phyloP scores from a whole-genome alignment of 2,797 vertebrate genomes.

The Balearica regulorum region DNA sequence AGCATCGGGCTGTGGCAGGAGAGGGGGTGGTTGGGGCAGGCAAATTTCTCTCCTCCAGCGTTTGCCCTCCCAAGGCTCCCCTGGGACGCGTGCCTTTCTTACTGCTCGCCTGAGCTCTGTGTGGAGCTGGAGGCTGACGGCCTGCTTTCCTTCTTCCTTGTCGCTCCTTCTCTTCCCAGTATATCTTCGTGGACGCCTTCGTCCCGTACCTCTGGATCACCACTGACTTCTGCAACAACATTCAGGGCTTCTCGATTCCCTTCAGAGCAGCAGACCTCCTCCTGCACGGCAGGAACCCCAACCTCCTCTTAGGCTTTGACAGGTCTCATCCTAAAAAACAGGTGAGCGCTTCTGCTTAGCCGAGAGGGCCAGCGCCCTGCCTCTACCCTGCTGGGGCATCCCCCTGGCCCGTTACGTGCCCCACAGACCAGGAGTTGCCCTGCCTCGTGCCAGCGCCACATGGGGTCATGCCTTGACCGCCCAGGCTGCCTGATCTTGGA shows the following conservation, averaged over 20 bases:
- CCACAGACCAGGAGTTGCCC: not conserved
- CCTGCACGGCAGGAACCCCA: conserved; percentile 82
- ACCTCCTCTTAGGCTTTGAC: conserved; percentile 91
- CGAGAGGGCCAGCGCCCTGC: fast-evolving
- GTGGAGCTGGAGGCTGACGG: not conserved
- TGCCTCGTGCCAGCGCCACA: not conserved
- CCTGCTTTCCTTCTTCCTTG: not conserved
- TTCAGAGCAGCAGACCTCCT: conserved; percentile 93
- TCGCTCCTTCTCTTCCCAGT: conserved; percentile 71
- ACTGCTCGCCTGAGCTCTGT: not conserved
- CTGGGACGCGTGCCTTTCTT: fast-evolving
- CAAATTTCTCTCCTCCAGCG: not conserved
- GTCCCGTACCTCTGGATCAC: conserved; percentile 92
- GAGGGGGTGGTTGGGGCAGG: not conserved
- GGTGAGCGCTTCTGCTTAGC: conserved; percentile 60
- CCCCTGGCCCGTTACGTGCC: not conserved
- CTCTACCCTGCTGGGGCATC: not conserved
- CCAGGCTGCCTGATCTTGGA: not conserved
- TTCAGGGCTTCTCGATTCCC: conserved; percentile 87
- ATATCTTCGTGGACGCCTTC: conserved; percentile 90
- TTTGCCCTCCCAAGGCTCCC: not conserved
- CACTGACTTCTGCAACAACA: conserved; percentile 87
- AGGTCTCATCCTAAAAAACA: conserved; percentile 92
- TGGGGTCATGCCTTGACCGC: not conserved
- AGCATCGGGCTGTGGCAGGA: fast-evolving